phyloP scores from a whole-genome alignment of 1,140 invertebrate genomes.

The Heliothis virescens region DNA sequence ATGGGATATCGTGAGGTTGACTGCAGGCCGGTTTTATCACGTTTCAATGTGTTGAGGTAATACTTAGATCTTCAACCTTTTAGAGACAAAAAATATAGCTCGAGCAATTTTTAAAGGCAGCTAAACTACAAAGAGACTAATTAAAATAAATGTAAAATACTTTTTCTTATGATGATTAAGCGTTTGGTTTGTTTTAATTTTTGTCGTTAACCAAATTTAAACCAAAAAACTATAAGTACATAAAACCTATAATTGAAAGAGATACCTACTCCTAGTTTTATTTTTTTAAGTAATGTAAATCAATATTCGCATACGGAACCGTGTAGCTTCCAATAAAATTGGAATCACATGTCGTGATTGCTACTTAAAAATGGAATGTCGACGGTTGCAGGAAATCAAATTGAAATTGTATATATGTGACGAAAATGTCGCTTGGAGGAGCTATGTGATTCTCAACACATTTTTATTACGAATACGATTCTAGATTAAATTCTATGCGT shows the following conservation, averaged over 20 bases:
- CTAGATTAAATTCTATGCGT: constrained; percentile 44
- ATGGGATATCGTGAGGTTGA: not conserved
- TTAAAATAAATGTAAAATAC: too few relatives aligned
- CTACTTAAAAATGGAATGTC: constrained; percentile 75
- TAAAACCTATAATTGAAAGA: too few relatives aligned
- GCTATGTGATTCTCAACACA: constrained; percentile 44
- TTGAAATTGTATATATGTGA: constrained; percentile 68
- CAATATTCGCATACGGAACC: constrained; percentile 22
- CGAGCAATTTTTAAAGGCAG: too few relatives aligned
- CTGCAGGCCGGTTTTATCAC: constrained; percentile 21
- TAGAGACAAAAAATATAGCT: not conserved
- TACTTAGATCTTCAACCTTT: not conserved
- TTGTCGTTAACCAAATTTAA: too few relatives aligned
- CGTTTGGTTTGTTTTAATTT: too few relatives aligned
- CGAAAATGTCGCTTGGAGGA: constrained; percentile 66
- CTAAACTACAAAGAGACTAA: too few relatives aligned
- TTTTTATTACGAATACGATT: constrained; percentile 46
- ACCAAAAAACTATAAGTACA: too few relatives aligned
- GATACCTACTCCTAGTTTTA: too few relatives aligned
- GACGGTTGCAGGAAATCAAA: constrained; percentile 71
- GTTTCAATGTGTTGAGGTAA: not conserved
- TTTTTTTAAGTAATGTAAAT: too few relatives aligned
- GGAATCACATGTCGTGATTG: constrained; percentile 68
- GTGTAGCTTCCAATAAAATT: constrained; percentile 47
- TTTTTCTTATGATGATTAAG: too few relatives aligned